Conservation (phyloP, 2,888 invertebrate genomes). For the Oscheius sp. region DNA sequence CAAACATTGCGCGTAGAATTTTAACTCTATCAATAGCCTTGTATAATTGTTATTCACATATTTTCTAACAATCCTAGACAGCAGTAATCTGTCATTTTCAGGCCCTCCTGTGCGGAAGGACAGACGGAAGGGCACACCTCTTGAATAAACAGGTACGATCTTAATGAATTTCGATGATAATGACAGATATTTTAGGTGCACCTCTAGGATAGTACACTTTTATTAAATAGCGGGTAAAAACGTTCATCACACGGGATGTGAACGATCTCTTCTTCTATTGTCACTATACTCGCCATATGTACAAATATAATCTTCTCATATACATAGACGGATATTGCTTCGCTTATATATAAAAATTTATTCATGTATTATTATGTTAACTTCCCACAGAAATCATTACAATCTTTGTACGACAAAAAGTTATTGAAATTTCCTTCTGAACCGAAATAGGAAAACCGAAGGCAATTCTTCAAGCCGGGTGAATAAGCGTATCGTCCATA, state of each 20-base stretch:
- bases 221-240: constrained; percentile 19
- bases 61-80: background rate
- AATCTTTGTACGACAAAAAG: constrained; percentile 60
- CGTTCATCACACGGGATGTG: constrained; percentile 22
- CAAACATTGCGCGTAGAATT: background rate
- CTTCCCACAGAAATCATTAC: constrained; percentile 57
- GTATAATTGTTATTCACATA: background rate
- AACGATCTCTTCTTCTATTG: constrained; percentile 27
- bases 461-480: constrained; percentile 60
- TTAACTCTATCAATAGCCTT: constrained; percentile 3
- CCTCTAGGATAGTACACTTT: constrained; percentile 23
- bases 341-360: constrained; percentile 4
- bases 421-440: constrained; percentile 68
- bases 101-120: constrained; percentile 37
- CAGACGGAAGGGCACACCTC: constrained; percentile 41
- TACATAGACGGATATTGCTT: constrained; percentile 28
- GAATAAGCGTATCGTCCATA: constrained; percentile 63
- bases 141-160: constrained; percentile 47
- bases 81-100: background rate
- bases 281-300: constrained; percentile 31
- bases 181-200: constrained; percentile 24
- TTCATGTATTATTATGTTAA: background rate
- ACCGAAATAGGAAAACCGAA: constrained; percentile 68
- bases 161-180: background rate
- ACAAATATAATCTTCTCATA: background rate